Base-by-base conservation (phyloP, 2,113 vertebrate genomes). In the Ptychochromis oligacanthus region DNA sequence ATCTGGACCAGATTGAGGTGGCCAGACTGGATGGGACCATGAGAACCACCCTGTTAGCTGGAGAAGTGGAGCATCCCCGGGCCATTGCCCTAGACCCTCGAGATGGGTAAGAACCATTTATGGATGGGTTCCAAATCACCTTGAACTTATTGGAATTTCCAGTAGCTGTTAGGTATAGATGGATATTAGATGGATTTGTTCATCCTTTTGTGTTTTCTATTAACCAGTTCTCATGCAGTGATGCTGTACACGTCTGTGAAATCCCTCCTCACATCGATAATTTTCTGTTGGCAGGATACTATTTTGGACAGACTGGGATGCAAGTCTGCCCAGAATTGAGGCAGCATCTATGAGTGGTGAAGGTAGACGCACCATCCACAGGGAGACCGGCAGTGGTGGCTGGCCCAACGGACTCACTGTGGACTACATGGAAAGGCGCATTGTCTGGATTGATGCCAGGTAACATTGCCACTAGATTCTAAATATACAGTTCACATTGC, bases 251-350 rank as follows among this genome's bases (percentile, higher is more conserved):
- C 60, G 40, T 86, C 38, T 49, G 18, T 56, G 18, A 75, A 20
- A 70, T 5, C 57, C 65, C 5, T 77, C 65, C 4, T 79, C 12
- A 36, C 17, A 12, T 1, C 24, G 6, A 34, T 58, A 38, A 26
- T 81, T 79, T 82, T 80, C 62, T 83, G 3, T 84, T 74, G 20
- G 56, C 88, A 96, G 98, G 82, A 99, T 99, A 90, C 95, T 99
- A 2, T 99, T 99, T 91, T 99, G 98, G 98, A 99, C 98, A 0
- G 98, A 99, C 93, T 99, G 98, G 98, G 98, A 99, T 0, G 97
- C 98, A 80, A 99, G 96, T 91, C 91, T 97, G 75, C 98, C 98
- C 62, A 96, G 98, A 79, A 99, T 99, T 0, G 98, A 99, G 91
- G 98, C 97, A 0, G 97, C 98, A 2, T 99, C 98, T 76, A 99